Evolutionary conservation across 2,888 invertebrate genomes (phyloP), one percentile per base, ranked within the genome.

Genomic region (Acrobasis consociella): DNA sequence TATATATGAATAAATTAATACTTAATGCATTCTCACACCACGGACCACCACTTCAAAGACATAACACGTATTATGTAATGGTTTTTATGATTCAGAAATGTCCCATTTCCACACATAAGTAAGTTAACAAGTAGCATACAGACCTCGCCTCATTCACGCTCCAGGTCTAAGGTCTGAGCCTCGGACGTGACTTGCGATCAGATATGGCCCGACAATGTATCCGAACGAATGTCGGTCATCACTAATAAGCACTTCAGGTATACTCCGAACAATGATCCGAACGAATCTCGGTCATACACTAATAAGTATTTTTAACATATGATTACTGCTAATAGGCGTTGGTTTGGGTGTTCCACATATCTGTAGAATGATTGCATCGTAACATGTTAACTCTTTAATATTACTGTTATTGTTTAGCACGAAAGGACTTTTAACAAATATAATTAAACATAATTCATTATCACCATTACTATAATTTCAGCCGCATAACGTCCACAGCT

Each of bases 141-240:
- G 58, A 16, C 59, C 50, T 49, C 50, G 59, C 59, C 59, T 60
- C 59, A 51, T 60, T 60, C 59, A 60, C 59, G 50, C 59, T 50
- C 59, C 50, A 60, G 59, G 59, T 37, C 59, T 60, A 56, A 56
- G 56, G 56, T 56, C 59, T 50, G 31, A 42, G 15, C 58, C 50
- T 60, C 38, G 49, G 39, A 60, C 59, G 59, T 60, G 59, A 49
- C 59, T 50, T 60, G 59, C 17, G 59, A 60, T 60, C 59, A 39
- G 50, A 60, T 49, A 50, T 60, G 16, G 49, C 10, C 37, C 11
- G 17, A 11, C 58, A 46, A 50, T 37, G 49, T 50, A 50, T 38
- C 17, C 11, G 31, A 59, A 59, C 10, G 37, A 49, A 49, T 46
- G 39, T 56, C 55, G 55, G 55, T 56, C 55, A 39, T 56, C 46